Conservation (phyloP, 2,113 vertebrate genomes). For the Glaucomys volans region DNA sequence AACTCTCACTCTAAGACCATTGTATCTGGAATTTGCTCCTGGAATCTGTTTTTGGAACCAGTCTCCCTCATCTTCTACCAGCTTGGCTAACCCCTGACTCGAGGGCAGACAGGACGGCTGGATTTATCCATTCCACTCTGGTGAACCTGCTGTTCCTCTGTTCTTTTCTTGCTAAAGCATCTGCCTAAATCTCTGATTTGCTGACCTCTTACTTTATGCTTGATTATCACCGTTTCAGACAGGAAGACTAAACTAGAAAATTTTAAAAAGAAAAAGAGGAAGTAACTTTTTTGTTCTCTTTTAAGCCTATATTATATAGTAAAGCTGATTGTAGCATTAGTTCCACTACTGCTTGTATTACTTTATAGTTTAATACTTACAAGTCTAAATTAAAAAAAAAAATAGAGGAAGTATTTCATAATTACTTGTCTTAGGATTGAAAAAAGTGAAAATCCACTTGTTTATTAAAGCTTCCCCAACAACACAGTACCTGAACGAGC, state of each 20-base stretch:
- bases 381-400: not conserved
- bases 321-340: not conserved
- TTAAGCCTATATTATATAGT: not conserved
- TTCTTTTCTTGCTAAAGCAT: not conserved
- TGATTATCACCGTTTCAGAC: constrained; percentile 3
- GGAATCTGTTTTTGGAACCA: constrained; percentile 17
- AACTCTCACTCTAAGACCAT: constrained; percentile 29
- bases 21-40: not conserved
- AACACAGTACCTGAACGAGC: constrained; percentile 44
- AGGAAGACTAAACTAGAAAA: constrained; percentile 48
- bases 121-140: not conserved
- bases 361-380: not conserved
- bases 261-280: constrained; percentile 41
- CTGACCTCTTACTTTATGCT: constrained; percentile 27
- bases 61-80: not conserved
- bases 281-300: constrained; percentile 48
- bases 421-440: not conserved
- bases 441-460: constrained; percentile 9
- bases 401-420: constrained; percentile 25
- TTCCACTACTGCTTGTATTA: not conserved
- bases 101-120: not conserved
- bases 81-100: not conserved
- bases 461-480: not conserved
- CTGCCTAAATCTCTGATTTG: constrained; percentile 34
- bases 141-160: not conserved